Base-by-base conservation (phyloP, 2,797 vertebrate species). In the Sebastes aleutianus region DNA sequence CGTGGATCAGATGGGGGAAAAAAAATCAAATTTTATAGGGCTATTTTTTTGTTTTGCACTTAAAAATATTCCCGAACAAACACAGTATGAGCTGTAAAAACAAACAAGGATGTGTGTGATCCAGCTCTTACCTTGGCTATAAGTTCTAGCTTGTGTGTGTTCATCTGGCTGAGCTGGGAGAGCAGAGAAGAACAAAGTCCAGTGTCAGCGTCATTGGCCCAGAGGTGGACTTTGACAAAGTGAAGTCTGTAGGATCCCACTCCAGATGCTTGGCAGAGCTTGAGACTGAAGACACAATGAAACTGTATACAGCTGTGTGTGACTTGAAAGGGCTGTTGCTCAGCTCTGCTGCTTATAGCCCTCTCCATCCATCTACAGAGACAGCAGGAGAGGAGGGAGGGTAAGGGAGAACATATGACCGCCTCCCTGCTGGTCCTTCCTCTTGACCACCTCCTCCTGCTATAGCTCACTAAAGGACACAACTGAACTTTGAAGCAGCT, bases 131-230 rank as follows among this genome's bases (percentile, higher is more conserved):
- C 50, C 50, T 53, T 53, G 50, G 50, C 50, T 53, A 53, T n/a
- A n/a, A 53, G 8, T 53, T 53, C 80, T 88, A 79, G 74, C 78
- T 83, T 90, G 89, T 89, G 72, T 90, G 80, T 90, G 89, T 92
- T 93, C 92, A 94, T 94, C 91, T 91, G 93, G 92, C 87, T 92
- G 84, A 86, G 78, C 70, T 85, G 80, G 71, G 78, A 76, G 85
- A 84, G 69, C 74, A 84, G 76, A 88, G 78, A 85, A 66, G 43
- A 83, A 82, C 83, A 82, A 85, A 91, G 78, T 91, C 90, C 91
- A 85, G 89, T 76, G 83, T 85, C 77, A 89, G 81, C 20, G 20
- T 53, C 50, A 53, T 53, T n/a, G 50, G 20, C 50, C 50, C 50
- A 9, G 18, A n/a, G 50, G 20, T 53, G 50, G 50, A n/a, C 20